Percentiles rank a stretch among this genome's conserved stretches.
Conservation (phyloP, 2,797 vertebrate genomes). For the Limnodromus scolopaceus region DNA sequence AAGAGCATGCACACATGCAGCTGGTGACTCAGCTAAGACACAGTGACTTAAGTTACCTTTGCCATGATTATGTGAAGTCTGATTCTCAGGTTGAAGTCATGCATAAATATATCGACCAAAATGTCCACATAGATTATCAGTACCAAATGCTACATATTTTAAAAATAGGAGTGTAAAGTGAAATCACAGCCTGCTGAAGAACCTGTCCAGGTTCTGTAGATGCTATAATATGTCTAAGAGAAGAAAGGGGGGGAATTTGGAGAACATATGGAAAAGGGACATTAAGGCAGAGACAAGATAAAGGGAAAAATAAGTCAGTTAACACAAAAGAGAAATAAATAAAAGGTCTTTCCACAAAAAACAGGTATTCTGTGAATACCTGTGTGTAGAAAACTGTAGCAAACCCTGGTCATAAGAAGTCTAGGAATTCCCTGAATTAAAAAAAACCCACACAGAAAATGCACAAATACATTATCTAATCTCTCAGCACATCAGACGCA, state of each 20-base stretch:
- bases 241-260: not conserved
- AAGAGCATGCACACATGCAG: not conserved
- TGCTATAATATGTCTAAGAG: not conserved
- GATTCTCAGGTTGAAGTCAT: not conserved
- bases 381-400: not conserved
- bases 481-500: not conserved
- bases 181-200: not conserved
- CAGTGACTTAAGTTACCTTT: not conserved
- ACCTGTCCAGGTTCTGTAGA: not conserved
- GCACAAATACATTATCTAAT: not conserved
- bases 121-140: not conserved
- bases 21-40: not conserved
- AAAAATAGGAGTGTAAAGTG: not conserved
- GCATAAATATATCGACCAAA: not conserved
- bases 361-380: accelerated
- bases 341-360: not conserved
- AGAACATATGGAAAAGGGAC: not conserved
- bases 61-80: not conserved
- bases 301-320: not conserved
- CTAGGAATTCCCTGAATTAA: not conserved
- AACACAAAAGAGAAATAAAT: not conserved
- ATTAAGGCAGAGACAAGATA: not conserved
- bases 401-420: not conserved
- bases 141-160: not conserved
- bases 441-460: not conserved